A percentile compares a stretch with the other conserved stretches of the same genome.
Conservation (phyloP, 2,797 vertebrate genomes). For the Enteromius treurensis region DNA sequence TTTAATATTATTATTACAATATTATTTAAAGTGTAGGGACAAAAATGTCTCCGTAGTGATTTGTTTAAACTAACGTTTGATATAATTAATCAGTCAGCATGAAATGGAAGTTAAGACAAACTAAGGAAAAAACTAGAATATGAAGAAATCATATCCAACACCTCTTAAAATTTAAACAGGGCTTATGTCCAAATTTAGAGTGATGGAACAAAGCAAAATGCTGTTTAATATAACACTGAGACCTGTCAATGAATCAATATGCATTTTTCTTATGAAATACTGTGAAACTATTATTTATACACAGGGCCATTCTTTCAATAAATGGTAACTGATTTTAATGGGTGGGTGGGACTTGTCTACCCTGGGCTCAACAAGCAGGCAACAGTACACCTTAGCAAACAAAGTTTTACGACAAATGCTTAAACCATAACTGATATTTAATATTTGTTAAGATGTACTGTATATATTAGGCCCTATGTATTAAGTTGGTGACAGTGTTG, state of each 20-base stretch:
- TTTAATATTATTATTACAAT: no score
- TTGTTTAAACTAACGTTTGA: no score
- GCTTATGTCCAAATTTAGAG: neutral
- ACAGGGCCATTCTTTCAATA: neutral
- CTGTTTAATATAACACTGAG: neutral
- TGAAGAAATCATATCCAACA: neutral
- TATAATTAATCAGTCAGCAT: no score
- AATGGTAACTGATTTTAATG: neutral
- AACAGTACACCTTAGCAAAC: neutral
- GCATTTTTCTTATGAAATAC: neutral
- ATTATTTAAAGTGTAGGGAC: no score
- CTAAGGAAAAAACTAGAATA: neutral
- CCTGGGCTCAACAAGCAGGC: neutral
- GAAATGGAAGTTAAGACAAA: no score
- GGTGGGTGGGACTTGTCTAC: neutral
- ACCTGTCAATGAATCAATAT: neutral
- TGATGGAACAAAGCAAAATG: neutral
- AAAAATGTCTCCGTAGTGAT: no score
- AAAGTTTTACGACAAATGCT: no score
- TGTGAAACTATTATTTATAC: neutral
- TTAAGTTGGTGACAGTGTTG: neutral
- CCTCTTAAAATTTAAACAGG: neutral
- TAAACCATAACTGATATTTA: neutral
- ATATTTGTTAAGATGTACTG: neutral
- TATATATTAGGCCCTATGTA: neutral